phyloP scores from a whole-genome alignment of 2,888 invertebrate genomes.

The Drosophila kanekoi region DNA sequence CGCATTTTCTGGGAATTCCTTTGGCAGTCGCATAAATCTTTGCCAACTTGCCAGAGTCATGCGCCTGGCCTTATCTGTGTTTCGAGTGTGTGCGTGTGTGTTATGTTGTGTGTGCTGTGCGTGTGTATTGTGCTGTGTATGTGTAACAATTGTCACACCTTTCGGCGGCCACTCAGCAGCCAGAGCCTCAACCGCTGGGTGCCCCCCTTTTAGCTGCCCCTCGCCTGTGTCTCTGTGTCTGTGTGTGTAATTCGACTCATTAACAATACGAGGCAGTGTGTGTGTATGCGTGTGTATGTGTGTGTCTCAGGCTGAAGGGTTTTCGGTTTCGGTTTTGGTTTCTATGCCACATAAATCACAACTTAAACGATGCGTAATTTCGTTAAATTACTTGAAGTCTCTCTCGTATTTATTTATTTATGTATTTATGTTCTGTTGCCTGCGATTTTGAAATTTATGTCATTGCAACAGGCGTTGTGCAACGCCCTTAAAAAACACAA shows the following conservation, averaged over 20 bases:
- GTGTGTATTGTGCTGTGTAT: conserved; percentile 32
- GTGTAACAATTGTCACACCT: conserved; percentile 79
- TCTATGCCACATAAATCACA: conserved; percentile 82
- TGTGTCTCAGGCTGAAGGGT: conserved; percentile 68
- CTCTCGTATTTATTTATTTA: conserved; percentile 64
- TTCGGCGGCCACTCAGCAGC: conserved; percentile 79
- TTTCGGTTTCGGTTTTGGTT: conserved; percentile 48
- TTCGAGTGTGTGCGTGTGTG: not conserved
- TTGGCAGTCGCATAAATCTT: conserved; percentile 75
- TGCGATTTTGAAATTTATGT: conserved; percentile 66
- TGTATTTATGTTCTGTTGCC: conserved; percentile 46
- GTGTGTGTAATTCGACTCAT: conserved; percentile 82
- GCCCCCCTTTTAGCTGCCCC: conserved; percentile 17
- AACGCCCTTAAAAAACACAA: conserved; percentile 54
- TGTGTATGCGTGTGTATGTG: conserved; percentile 11
- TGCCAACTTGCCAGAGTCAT: conserved; percentile 69
- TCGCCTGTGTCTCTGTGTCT: conserved; percentile 18
- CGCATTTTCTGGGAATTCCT: conserved; percentile 69
- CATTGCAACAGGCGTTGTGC: conserved; percentile 59
- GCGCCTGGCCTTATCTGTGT: conserved; percentile 31
- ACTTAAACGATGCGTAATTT: conserved; percentile 82
- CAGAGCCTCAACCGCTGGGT: conserved; percentile 4
- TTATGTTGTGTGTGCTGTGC: conserved; percentile 1
- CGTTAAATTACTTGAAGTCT: conserved; percentile 71
- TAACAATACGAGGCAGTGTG: conserved; percentile 73